Percentiles rank a stretch among this genome's conserved stretches.
Evolutionary conservation across 1,140 invertebrate species (phyloP).

Genomic region (Drosophila fuyamai): DNA sequence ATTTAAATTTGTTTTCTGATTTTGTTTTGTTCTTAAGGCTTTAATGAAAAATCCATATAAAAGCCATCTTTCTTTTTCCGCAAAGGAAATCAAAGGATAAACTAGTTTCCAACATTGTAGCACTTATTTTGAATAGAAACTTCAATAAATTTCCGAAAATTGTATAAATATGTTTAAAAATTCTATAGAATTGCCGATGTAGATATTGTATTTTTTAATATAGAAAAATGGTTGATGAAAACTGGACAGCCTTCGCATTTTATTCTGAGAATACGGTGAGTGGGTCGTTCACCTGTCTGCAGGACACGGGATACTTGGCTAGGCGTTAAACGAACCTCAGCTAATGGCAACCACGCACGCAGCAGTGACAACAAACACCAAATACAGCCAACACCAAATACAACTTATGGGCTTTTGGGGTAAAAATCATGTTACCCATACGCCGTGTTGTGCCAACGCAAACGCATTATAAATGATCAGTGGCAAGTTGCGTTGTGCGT

Average conservation of each 20-base stretch:
- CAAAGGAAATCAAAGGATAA: too few relatives aligned
- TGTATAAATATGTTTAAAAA: neutral
- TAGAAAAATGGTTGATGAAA: slow-evolving; percentile 10
- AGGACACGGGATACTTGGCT: slow-evolving; percentile 9
- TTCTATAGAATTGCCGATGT: neutral
- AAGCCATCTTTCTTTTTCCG: too few relatives aligned
- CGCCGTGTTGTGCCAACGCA: slow-evolving; percentile 61
- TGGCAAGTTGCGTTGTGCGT: slow-evolving; percentile 34
- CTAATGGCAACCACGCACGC: slow-evolving; percentile 70
- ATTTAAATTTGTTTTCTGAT: neutral
- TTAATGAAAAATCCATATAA: too few relatives aligned
- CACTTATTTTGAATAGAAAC: too few relatives aligned
- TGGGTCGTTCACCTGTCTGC: slow-evolving; percentile 31
- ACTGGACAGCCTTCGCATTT: slow-evolving; percentile 2
- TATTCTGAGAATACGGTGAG: slow-evolving; percentile 1
- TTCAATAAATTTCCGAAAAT: too few relatives aligned
- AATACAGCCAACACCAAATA: slow-evolving; percentile 40
- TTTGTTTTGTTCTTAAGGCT: too few relatives aligned
- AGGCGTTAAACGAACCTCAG: slow-evolving; percentile 67
- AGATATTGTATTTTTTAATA: neutral
- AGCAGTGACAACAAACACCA: slow-evolving; percentile 37
- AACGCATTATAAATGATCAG: slow-evolving; percentile 72
- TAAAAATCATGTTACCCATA: slow-evolving; percentile 71
- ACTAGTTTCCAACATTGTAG: too few relatives aligned
- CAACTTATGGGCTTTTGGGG: slow-evolving; percentile 47